Conservation (phyloP, 2,888 invertebrate genomes). For the Acanthococcus lagerstroemiae region DNA sequence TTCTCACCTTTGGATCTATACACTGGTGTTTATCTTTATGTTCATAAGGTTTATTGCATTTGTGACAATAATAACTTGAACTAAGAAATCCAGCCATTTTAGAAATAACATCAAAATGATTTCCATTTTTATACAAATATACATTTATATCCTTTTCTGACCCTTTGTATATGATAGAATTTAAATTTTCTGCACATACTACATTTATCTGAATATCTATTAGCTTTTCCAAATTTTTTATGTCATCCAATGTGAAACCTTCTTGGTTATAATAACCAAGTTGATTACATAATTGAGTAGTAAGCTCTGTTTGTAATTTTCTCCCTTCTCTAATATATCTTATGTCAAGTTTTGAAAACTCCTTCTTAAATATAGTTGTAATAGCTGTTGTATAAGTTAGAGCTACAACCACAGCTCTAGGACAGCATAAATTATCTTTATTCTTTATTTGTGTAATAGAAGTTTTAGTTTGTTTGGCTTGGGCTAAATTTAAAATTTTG, state of each 20-base stretch:
- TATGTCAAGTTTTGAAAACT: not conserved
- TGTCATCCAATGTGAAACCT: slow-evolving; percentile 23
- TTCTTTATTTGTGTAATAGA: slow-evolving; percentile 18
- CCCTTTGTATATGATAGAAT: slow-evolving; percentile 24
- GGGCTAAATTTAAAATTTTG: slow-evolving; percentile 12
- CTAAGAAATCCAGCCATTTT: slow-evolving; percentile 10
- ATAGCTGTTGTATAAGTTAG: slow-evolving; percentile 4
- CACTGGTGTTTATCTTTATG: slow-evolving; percentile 2
- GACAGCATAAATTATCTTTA: slow-evolving; percentile 19
- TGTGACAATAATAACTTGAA: slow-evolving; percentile 16
- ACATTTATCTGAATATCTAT: slow-evolving; percentile 17
- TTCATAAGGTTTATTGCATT: slow-evolving; percentile 16
- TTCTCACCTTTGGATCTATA: not conserved
- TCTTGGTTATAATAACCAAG: slow-evolving; percentile 13
- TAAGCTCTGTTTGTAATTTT: slow-evolving; percentile 10
- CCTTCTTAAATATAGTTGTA: slow-evolving; percentile 8
- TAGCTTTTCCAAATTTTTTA: slow-evolving; percentile 16
- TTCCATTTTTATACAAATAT: slow-evolving; percentile 16
- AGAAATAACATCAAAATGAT: slow-evolving; percentile 22
- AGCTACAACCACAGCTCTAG: not conserved
- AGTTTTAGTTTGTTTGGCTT: slow-evolving; percentile 13
- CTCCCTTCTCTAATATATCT: slow-evolving; percentile 18
- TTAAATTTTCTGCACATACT: slow-evolving; percentile 22
- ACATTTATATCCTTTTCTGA: not conserved
- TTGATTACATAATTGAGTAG: slow-evolving; percentile 11